A percentile compares a stretch with the other conserved stretches of the same genome.
phyloP scores from a whole-genome alignment of 1,140 invertebrate species.

The Mylabris phalerata region DNA sequence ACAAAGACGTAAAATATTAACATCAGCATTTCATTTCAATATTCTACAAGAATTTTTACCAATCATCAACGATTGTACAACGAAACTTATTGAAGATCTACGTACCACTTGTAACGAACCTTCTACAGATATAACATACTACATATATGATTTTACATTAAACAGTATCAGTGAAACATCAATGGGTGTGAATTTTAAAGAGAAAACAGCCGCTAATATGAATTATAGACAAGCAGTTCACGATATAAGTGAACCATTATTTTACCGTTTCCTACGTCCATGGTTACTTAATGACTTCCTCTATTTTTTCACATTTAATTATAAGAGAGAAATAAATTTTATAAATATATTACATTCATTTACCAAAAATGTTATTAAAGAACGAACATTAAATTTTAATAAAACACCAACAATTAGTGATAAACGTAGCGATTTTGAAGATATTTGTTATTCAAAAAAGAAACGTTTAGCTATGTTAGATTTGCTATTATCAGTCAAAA shows the following conservation, averaged over 20 bases:
- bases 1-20: conserved; percentile 58
- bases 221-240: conserved; percentile 54
- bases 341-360: conserved; percentile 56
- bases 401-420: not conserved
- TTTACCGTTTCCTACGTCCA: conserved; percentile 50
- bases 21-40: conserved; percentile 70
- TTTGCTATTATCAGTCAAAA: conserved; percentile 56
- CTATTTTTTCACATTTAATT: conserved; percentile 45
- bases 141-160: conserved; percentile 13
- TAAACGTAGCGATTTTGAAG: not conserved
- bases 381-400: conserved; percentile 16
- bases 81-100: conserved; percentile 45
- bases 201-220: conserved; percentile 48
- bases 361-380: conserved; percentile 43
- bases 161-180: conserved; percentile 54
- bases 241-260: conserved; percentile 41
- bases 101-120: not conserved
- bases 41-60: conserved; percentile 65
- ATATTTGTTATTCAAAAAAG: conserved; percentile 32
- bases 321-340: conserved; percentile 44
- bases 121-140: conserved; percentile 2
- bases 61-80: conserved; percentile 59
- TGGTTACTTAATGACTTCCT: conserved; percentile 51
- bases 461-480: conserved; percentile 72
- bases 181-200: conserved; percentile 69